A percentile compares a stretch with the other conserved stretches of the same genome.
These are phyloP conservation scores for Trachythela sp. DNA, from an alignment of 64 coral and sea anemone genomes.

Conservation along the genomic window DNA sequence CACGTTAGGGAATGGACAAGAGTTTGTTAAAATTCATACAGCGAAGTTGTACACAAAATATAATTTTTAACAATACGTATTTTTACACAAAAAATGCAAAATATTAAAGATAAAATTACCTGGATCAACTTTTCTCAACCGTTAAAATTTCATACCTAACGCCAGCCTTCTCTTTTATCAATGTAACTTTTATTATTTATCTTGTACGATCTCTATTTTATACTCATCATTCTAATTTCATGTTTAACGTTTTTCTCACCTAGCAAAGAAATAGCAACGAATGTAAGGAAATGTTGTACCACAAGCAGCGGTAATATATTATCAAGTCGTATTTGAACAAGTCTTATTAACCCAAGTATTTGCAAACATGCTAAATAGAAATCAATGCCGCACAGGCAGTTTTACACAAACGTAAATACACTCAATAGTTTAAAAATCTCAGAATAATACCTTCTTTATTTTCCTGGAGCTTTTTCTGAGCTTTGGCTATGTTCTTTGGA, in stretches of 20 bases:
- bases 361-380: too few relatives aligned
- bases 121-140: neutral
- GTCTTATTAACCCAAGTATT: too few relatives aligned
- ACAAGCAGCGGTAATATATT: neutral
- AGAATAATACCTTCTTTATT: neutral
- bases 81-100: neutral
- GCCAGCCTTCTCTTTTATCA: neutral
- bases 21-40: too few relatives aligned
- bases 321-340: neutral
- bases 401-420: too few relatives aligned
- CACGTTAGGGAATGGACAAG: too few relatives aligned
- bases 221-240: neutral
- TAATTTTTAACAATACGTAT: too few relatives aligned
- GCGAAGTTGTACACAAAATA: neutral
- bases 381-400: too few relatives aligned
- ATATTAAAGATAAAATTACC: neutral
- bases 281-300: too few relatives aligned
- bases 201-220: neutral
- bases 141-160: slow-evolving; percentile 1
- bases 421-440: neutral
- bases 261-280: neutral
- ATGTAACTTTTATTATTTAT: neutral
- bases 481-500: slow-evolving; percentile 4
- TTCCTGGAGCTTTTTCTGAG: neutral
- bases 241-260: neutral